These are phyloP conservation scores for Ichneumon xanthorius DNA, from an alignment of 2,888 invertebrate species.

Conservation along the genomic window DNA sequence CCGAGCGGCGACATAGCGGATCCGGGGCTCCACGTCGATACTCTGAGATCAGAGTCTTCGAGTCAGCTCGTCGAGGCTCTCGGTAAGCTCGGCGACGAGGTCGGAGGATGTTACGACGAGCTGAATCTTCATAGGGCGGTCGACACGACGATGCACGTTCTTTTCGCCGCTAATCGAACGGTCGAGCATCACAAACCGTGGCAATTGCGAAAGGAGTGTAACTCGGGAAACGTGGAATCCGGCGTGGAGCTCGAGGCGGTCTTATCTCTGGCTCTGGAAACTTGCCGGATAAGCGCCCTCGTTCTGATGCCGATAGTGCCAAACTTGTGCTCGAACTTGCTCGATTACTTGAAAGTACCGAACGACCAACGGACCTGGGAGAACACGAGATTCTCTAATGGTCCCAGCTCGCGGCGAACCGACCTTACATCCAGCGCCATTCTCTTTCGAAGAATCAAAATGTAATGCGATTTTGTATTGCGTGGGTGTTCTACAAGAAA, in stretches of 20 bases:
- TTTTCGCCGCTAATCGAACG: slow-evolving; percentile 94
- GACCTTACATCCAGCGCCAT: background rate
- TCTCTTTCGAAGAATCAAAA: slow-evolving; percentile 59
- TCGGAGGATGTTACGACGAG: slow-evolving; percentile 89
- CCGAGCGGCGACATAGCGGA: slow-evolving; percentile 91
- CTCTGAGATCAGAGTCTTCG: slow-evolving; percentile 85
- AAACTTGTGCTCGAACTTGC: slow-evolving; percentile 88
- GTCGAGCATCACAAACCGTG: slow-evolving; percentile 95
- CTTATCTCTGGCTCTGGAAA: slow-evolving; percentile 94
- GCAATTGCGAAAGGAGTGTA: slow-evolving; percentile 89
- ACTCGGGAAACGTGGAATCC: slow-evolving; percentile 83
- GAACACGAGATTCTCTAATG: slow-evolving; percentile 81
- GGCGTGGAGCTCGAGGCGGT: slow-evolving; percentile 89
- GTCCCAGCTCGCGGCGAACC: slow-evolving; percentile 20
- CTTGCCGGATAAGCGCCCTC: slow-evolving; percentile 91
- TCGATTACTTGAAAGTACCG: slow-evolving; percentile 89
- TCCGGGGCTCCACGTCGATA: slow-evolving; percentile 84
- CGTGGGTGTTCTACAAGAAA: slow-evolving; percentile 64
- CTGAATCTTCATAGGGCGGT: slow-evolving; percentile 94
- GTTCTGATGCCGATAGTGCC: slow-evolving; percentile 96
- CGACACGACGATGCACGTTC: slow-evolving; percentile 90
- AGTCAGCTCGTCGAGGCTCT: slow-evolving; percentile 87
- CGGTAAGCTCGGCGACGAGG: slow-evolving; percentile 86
- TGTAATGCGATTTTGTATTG: slow-evolving; percentile 18
- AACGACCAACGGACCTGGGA: slow-evolving; percentile 85